These are phyloP conservation scores for Leptinotarsa texana DNA, from an alignment of 1,140 invertebrate genomes.

Conservation along the genomic window DNA sequence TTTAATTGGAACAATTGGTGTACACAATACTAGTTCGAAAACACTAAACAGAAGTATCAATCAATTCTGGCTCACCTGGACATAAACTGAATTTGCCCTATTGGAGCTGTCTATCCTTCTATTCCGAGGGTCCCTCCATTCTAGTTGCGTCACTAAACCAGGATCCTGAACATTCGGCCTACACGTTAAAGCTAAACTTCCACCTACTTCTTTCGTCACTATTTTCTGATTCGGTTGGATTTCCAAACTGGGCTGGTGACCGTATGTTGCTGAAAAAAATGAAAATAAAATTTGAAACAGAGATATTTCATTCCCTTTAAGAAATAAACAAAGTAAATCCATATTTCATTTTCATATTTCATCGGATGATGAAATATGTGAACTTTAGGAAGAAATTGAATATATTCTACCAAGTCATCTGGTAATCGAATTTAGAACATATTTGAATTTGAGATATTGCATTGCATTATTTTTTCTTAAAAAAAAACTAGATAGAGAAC, in stretches of 20 bases:
- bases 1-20: too few species aligned
- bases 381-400: too few species aligned
- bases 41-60: not conserved
- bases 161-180: slow-evolving; percentile 65
- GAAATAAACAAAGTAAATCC: too few species aligned
- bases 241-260: slow-evolving; percentile 54
- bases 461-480: too few species aligned
- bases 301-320: too few species aligned
- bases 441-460: too few species aligned
- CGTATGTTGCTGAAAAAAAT: slow-evolving; percentile 31
- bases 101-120: slow-evolving; percentile 62
- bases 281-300: too few species aligned
- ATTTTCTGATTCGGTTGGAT: slow-evolving; percentile 69
- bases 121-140: slow-evolving; percentile 73
- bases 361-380: too few species aligned
- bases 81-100: slow-evolving; percentile 42
- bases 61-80: slow-evolving; percentile 45
- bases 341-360: too few species aligned
- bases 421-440: too few species aligned
- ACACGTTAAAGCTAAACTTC: slow-evolving; percentile 72
- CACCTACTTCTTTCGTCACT: slow-evolving; percentile 71
- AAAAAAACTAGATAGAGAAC: too few species aligned
- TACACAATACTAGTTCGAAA: not conserved
- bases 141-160: slow-evolving; percentile 65
- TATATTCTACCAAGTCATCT: too few species aligned